Base-by-base conservation (phyloP, 2,113 vertebrate genomes). In the Leptocoma aspasia region DNA sequence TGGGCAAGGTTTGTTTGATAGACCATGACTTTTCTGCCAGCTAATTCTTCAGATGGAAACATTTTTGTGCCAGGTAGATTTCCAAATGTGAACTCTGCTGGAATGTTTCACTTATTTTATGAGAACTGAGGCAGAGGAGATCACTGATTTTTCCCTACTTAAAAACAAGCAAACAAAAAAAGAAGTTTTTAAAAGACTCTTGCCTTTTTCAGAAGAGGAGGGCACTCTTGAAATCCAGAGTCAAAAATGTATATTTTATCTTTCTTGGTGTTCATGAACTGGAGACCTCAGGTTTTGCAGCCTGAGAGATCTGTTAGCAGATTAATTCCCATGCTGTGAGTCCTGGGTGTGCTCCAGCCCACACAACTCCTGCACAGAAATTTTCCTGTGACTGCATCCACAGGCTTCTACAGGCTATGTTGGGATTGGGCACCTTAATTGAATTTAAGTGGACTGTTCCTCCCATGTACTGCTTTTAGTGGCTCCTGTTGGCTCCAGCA, bases 1-100 rank as follows among this genome's bases (percentile, higher is more conserved):
- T 0, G 0, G 63, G 24, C 26, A 59, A 76, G 49, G 49, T 1
- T 1, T 23, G n/a, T 91, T 35, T 1, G 0, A 11, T 6, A 61
- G 63, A 49, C 13, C 14, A 2, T 10, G 50, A 28, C 39, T 81
- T 57, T 49, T 50, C 64, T 57, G 59, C n/a, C 0, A 0, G 45
- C n/a, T 78, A 4, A 31, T 72, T 81, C 50, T 95, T 73, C 37
- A 19, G 31, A 54, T 24, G 28, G 50, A 54, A 92, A 50, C 30
- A 20, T 42, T 86, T 75, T 54, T 53, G 22, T 70, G 54, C 54
- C 31, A 53, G 78, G 42, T 93, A 12, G 59, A 54, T 61, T 95
- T 75, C 61, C 73, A 94, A 87, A 66, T 59, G 47, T 71, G 85
- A 85, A 59, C 63, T 86, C 80, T 68, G 50, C 41, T 91, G 80